Conservation (phyloP, 2,113 vertebrate genomes). For the Caretta caretta region DNA sequence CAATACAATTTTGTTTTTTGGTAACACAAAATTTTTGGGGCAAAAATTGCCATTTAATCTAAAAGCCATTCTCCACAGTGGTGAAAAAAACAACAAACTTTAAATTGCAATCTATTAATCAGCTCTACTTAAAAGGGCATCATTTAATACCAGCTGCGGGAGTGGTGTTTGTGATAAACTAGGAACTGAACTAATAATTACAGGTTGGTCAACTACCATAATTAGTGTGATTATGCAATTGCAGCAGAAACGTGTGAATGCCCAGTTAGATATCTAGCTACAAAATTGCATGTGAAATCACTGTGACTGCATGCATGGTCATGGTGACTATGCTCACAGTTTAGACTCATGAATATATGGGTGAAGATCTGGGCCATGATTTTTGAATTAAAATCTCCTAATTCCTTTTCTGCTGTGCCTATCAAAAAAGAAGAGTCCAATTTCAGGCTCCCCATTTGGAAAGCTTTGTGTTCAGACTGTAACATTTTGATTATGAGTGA, state of each 20-base stretch:
- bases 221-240: neutral
- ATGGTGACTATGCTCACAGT: neutral
- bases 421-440: neutral
- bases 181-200: neutral
- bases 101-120: neutral
- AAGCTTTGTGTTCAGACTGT: slow-evolving; percentile 14
- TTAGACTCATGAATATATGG: neutral
- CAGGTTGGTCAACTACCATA: neutral
- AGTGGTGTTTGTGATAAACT: neutral
- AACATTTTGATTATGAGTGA: slow-evolving; percentile 70
- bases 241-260: neutral
- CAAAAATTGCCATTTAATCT: neutral
- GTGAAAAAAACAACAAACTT: neutral
- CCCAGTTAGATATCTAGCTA: neutral
- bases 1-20: neutral
- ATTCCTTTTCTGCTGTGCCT: neutral
- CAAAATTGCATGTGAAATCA: fast-evolving
- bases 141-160: neutral
- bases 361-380: neutral
- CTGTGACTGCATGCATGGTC: neutral
- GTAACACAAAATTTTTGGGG: neutral
- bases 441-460: slow-evolving; percentile 15
- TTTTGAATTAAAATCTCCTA: neutral
- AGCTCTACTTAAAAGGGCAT: neutral
- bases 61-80: neutral